Evolutionary conservation across 2,797 vertebrate species (phyloP), one percentile per base, ranked within the genome.

Genomic region (Dipus sagitta): DNA sequence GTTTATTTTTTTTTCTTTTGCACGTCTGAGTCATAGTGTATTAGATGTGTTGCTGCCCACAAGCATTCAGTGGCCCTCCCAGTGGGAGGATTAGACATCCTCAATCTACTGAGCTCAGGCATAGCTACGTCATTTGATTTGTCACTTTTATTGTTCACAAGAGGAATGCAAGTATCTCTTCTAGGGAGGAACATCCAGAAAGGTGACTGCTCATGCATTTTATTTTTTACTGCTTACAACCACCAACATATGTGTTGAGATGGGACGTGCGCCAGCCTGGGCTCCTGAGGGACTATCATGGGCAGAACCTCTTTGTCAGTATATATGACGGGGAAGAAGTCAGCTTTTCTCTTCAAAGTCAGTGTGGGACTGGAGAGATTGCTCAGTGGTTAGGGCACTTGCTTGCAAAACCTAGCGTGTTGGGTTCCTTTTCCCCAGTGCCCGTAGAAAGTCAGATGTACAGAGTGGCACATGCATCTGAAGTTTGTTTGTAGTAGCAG

Each of bases 111-210:
- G 21, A 88, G 68, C 32, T n/a, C 6, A 54, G 54, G 52, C 14
- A 6, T 11, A 38, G 32, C 24, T 12, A 8, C 28, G 78, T n/a
- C 17, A 24, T 68, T 79, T 78, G 67, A 72, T 90, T 47, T 58
- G 81, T 28, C 15, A 17, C 30, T 52, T 32, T 84, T 30, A n/a
- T 52, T 23, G 30, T 7, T 84, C 13, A 26, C 26, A 89, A 67
- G 72, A 91, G 76, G 79, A 90, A 65, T 26, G 71, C 82, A 28
- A 74, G 47, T 72, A 70, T 23, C 52, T 72, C 32, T 84, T 71
- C 60, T 23, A 76, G 67, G 42, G 20, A 68, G 88, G 60, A 80
- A 42, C 20, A 30, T 42, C 32, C 30, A 74, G 86, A 88, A 86
- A 60, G 10, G 14, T 38, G n/a, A 17, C n/a, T 85, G 34, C n/a